Evolutionary conservation across 1,140 invertebrate genomes (phyloP).

Genomic region (Drosophila guanche): DNA sequence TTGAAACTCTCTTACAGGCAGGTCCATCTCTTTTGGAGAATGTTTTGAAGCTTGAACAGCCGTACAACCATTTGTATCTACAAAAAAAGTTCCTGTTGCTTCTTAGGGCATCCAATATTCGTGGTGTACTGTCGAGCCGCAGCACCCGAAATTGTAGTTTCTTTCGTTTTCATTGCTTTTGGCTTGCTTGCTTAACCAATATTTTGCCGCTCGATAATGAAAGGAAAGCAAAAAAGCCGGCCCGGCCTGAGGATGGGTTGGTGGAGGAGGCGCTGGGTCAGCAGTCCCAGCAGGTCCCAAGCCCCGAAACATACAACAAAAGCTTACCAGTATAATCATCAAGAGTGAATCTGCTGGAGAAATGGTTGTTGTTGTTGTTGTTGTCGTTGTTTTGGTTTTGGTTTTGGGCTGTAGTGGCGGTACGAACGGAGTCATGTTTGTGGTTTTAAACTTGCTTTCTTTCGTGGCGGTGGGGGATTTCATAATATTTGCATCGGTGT

Average conservation of each 20-base stretch:
- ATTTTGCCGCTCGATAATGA: constrained; percentile 78
- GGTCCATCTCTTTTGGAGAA: constrained; percentile 6
- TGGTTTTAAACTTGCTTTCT: constrained; percentile 48
- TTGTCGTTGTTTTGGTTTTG: constrained; percentile 42
- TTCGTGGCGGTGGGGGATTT: constrained; percentile 54
- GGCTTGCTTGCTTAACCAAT: constrained; percentile 72
- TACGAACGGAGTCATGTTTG: constrained; percentile 43
- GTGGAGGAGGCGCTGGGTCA: constrained; percentile 7
- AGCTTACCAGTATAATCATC: constrained; percentile 66
- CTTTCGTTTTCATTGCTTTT: constrained; percentile 77
- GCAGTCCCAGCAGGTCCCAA: constrained; percentile 32
- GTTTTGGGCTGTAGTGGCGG: constrained; percentile 28
- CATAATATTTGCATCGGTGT: constrained; percentile 74
- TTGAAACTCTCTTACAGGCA: neutral
- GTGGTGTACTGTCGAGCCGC: too few species aligned
- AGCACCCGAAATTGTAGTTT: constrained; percentile 16
- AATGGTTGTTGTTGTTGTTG: constrained; percentile 46
- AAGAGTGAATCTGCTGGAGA: constrained; percentile 78
- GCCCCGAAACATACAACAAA: constrained; percentile 67
- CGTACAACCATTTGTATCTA: constrained; percentile 30
- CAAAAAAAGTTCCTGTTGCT: constrained; percentile 6
- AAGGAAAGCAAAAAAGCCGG: constrained; percentile 73
- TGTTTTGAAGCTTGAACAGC: neutral
- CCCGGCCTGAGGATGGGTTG: constrained; percentile 21
- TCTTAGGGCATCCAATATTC: constrained; percentile 8